A percentile compares a stretch with the other conserved stretches of the same genome.
Evolutionary conservation across 1,140 invertebrate species (phyloP).

Genomic region (Solenopsis invicta): DNA sequence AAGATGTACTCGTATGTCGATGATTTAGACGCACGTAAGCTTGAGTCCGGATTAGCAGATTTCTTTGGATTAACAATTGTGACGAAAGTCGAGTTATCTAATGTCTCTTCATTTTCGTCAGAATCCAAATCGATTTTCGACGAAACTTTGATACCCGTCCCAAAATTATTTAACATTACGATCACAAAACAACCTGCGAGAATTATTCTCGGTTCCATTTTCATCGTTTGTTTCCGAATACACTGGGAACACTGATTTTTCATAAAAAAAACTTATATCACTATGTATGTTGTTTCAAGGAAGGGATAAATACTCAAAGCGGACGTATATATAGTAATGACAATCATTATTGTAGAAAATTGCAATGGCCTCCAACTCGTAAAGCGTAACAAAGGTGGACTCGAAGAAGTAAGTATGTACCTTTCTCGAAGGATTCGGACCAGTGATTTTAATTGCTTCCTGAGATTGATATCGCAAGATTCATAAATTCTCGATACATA

Average conservation of each 20-base stretch:
- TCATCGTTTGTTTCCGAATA: constrained; percentile 51
- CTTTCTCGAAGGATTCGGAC: constrained; percentile 1
- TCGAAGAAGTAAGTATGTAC: neutral
- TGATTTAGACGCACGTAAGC: neutral
- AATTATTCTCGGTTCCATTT: constrained; percentile 9
- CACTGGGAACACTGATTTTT: constrained; percentile 47
- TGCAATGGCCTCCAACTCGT: constrained; percentile 65
- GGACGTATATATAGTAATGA: constrained; percentile 70
- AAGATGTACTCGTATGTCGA: too few species aligned
- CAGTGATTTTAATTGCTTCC: constrained; percentile 65
- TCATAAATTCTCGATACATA: too few species aligned
- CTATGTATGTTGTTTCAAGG: constrained; percentile 20
- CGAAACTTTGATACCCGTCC: constrained; percentile 32
- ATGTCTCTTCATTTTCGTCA: constrained; percentile 1
- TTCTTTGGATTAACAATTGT: neutral
- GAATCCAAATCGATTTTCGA: constrained; percentile 68
- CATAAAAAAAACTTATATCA: neutral
- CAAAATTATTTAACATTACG: neutral
- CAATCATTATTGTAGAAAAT: constrained; percentile 76
- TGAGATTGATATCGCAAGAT: constrained; percentile 52
- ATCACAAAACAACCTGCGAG: neutral
- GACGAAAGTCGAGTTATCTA: neutral
- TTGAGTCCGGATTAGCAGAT: neutral
- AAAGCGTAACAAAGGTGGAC: constrained; percentile 38
- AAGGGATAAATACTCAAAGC: constrained; percentile 63